A percentile compares a stretch with the other conserved stretches of the same genome.
Conservation (phyloP, 2,797 vertebrate genomes). For the Nannoperca obscura region DNA sequence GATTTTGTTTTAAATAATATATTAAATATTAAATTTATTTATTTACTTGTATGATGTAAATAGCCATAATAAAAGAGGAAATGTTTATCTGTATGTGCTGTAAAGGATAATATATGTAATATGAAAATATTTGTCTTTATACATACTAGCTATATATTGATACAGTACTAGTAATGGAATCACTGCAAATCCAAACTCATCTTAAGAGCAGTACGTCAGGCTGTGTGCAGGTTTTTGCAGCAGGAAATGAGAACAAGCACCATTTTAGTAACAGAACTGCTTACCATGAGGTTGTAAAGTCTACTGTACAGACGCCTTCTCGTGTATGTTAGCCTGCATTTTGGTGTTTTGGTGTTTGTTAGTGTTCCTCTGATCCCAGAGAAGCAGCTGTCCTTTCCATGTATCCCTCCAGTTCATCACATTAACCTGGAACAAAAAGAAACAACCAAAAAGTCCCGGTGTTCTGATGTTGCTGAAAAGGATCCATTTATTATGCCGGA, state of each 20-base stretch:
- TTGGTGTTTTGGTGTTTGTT: conserved; percentile 45
- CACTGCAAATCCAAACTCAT: conserved; percentile 25
- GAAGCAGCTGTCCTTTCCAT: conserved; percentile 31
- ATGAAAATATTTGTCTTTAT: conserved; percentile 58
- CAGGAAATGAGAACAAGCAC: conserved; percentile 13
- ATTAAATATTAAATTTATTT: conserved; percentile 48
- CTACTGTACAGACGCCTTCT: conserved; percentile 7
- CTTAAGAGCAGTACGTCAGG: conserved; percentile 10
- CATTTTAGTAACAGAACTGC: conserved; percentile 11
- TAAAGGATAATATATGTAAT: conserved; percentile 53
- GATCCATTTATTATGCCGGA: conserved; percentile 23
- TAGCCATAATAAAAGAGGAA: conserved; percentile 27
- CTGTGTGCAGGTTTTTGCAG: conserved; percentile 17
- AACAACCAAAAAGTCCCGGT: conserved; percentile 81
- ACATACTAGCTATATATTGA: conserved; percentile 36
- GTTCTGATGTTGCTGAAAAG: conserved; percentile 55
- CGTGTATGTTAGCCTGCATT: conserved; percentile 12
- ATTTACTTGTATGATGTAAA: conserved; percentile 56
- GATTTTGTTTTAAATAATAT: conserved; percentile 23
- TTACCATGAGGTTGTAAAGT: conserved; percentile 5
- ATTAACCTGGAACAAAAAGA: conserved; percentile 72
- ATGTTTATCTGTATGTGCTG: conserved; percentile 56
- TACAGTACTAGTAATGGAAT: conserved; percentile 15
- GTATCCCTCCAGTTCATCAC: conserved; percentile 48
- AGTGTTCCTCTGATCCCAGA: conserved; percentile 42